A percentile compares a stretch with the other conserved stretches of the same genome.
Conservation (phyloP, 2,797 vertebrate genomes). For the Chaetodon trifasciatus region DNA sequence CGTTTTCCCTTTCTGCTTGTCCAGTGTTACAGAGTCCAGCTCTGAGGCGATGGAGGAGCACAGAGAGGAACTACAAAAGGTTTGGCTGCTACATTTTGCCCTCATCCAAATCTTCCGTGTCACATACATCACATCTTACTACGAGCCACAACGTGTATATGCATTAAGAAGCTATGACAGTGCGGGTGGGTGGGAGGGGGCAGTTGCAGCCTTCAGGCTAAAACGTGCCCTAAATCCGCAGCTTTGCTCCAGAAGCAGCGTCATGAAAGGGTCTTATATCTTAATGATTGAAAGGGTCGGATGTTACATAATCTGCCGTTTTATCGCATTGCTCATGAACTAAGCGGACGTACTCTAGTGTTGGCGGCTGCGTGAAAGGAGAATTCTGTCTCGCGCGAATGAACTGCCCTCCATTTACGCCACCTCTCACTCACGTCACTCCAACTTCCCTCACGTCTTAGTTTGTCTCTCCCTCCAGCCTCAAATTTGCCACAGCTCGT, state of each 20-base stretch:
- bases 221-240: slow-evolving; percentile 78
- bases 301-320: slow-evolving; percentile 64
- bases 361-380: slow-evolving; percentile 55
- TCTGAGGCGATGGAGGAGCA: slow-evolving; percentile 52
- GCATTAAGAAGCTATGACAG: slow-evolving; percentile 71
- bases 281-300: slow-evolving; percentile 64
- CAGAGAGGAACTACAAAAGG: slow-evolving; percentile 71
- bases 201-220: slow-evolving; percentile 71
- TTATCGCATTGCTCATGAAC: slow-evolving; percentile 25
- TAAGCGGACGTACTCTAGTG: slow-evolving; percentile 41
- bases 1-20: slow-evolving; percentile 45
- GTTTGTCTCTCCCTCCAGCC: slow-evolving; percentile 23
- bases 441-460: slow-evolving; percentile 38
- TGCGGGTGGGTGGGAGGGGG: slow-evolving; percentile 33
- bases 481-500: slow-evolving; percentile 26
- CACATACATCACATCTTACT: slow-evolving; percentile 46
- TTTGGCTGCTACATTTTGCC: slow-evolving; percentile 57
- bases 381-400: slow-evolving; percentile 66
- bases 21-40: slow-evolving; percentile 50
- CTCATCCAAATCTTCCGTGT: slow-evolving; percentile 43
- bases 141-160: slow-evolving; percentile 45
- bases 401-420: slow-evolving; percentile 55
- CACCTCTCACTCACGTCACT: slow-evolving; percentile 34
- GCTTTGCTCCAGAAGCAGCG: slow-evolving; percentile 59
- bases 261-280: slow-evolving; percentile 57